phyloP scores from a whole-genome alignment of 2,888 invertebrate species.

The Erannis defoliaria region DNA sequence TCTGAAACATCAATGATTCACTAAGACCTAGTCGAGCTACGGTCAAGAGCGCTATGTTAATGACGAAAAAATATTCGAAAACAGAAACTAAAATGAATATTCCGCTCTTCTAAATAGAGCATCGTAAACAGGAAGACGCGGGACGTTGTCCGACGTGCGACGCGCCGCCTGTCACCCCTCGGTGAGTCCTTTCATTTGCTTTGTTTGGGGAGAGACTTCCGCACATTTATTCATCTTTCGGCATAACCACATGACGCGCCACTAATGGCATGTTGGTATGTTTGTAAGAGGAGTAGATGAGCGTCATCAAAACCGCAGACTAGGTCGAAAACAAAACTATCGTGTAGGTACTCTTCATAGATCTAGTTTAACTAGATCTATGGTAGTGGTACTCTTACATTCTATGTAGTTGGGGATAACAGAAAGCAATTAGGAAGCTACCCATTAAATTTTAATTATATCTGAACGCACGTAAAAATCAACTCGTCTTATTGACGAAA shows the following conservation, averaged over 20 bases:
- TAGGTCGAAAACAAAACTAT: too few relatives aligned
- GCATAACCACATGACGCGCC: constrained; percentile 18
- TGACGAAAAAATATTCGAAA: constrained; percentile 9
- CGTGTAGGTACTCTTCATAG: too few relatives aligned
- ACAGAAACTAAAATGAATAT: constrained; percentile 10
- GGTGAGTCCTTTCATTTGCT: constrained; percentile 26
- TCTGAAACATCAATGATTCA: too few relatives aligned
- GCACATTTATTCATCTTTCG: constrained; percentile 30
- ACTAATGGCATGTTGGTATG: constrained; percentile 18
- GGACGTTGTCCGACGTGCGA: constrained; percentile 20
- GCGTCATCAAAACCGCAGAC: neutral
- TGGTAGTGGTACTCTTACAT: too few relatives aligned
- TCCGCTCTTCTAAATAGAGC: constrained; percentile 2
- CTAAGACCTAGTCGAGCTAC: too few relatives aligned
- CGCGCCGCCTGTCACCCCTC: constrained; percentile 27
- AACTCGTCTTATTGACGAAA: too few relatives aligned
- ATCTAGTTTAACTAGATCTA: too few relatives aligned
- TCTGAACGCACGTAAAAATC: too few relatives aligned
- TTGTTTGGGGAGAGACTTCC: constrained; percentile 34
- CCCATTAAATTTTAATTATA: too few relatives aligned
- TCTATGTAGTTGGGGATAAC: too few relatives aligned
- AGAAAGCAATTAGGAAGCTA: too few relatives aligned
- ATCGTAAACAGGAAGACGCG: constrained; percentile 18
- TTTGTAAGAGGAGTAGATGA: constrained; percentile 5
- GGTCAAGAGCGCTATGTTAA: neutral